phyloP scores from a whole-genome alignment of 2,888 invertebrate genomes.

The Stramonita haemastoma region DNA sequence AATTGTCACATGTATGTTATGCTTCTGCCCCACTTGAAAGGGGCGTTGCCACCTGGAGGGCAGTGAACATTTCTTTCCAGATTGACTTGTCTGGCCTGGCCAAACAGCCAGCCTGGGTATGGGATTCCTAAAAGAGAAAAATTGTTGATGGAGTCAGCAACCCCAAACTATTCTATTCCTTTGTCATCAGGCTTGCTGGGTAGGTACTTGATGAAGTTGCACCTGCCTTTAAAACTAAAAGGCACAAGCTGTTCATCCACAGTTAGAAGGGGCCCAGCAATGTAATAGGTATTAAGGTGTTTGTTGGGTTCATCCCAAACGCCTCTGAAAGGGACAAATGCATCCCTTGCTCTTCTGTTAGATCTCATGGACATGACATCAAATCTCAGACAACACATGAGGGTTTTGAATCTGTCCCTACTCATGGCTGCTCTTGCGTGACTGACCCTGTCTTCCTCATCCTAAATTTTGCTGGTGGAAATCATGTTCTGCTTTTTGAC shows the following conservation, averaged over 20 bases:
- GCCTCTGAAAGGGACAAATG: conserved; percentile 32
- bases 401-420: neutral
- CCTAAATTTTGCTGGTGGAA: neutral
- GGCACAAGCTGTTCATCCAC: conserved; percentile 39
- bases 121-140: no score
- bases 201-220: conserved; percentile 35
- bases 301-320: neutral
- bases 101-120: no score
- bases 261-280: conserved; percentile 28
- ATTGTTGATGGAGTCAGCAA: no score
- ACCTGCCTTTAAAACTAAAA: conserved; percentile 22
- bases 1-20: no score
- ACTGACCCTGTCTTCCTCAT: conserved; percentile 2
- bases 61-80: no score
- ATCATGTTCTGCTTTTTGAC: neutral
- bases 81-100: no score
- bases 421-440: conserved; percentile 4
- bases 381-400: conserved; percentile 20
- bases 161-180: no score
- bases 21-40: no score
- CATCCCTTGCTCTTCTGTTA: conserved; percentile 19
- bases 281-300: conserved; percentile 9
- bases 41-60: no score
- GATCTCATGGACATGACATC: conserved; percentile 36
- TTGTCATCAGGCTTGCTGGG: conserved; percentile 32